Base-by-base conservation (phyloP, 23 tunicate genomes). In the Botrylloides violaceus region DNA sequence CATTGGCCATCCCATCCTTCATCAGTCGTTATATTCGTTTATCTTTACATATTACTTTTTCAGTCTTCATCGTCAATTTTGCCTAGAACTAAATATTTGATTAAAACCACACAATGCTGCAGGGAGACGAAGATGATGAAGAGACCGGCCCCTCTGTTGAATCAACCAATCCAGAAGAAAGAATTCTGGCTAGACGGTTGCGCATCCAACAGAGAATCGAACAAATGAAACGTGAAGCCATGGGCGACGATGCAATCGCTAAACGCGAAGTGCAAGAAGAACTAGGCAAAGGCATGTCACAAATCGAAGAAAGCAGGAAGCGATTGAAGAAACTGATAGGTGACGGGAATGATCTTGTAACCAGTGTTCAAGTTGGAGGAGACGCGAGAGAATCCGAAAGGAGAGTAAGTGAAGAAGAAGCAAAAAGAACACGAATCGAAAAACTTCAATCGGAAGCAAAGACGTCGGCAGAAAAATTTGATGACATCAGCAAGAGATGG, bases 381-480 rank as follows among this genome's bases (percentile, higher is more conserved):
- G 84, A 85, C 66, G 98, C 98, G n/a, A 72, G 98, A 49, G 95
- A 93, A 64, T 79, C 92, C 78, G 96, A 77, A 35, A 82, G 82
- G 23, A 65, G 91, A 58, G 19, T 80, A 3, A 75, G 81, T 32
- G 98, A 81, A 38, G 81, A 76, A 33, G 94, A 86, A 34, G 58
- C 55, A 35, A 93, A 77, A 57, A 83, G 72, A 34, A 64, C 77
- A 29, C 83, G 97, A 84, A 72, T 81, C 9, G 92, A 84, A 63
- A 80, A 85, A 43, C 58, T 84, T 33, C 86, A 84, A 60, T 86
- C 92, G 1, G 98, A 84, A 76, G 83, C 92, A 18, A 84, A 84
- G 58, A 65, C 98, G 2, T 92, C 98, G 0, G 71, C 87, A 6
- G 92, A 84, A 71, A 92, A 92, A 65, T 84, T 92, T 56, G 85